Evolutionary conservation across 2,797 vertebrate genomes (phyloP), one percentile per base, ranked within the genome.

Genomic region (Malacoraja senta): DNA sequence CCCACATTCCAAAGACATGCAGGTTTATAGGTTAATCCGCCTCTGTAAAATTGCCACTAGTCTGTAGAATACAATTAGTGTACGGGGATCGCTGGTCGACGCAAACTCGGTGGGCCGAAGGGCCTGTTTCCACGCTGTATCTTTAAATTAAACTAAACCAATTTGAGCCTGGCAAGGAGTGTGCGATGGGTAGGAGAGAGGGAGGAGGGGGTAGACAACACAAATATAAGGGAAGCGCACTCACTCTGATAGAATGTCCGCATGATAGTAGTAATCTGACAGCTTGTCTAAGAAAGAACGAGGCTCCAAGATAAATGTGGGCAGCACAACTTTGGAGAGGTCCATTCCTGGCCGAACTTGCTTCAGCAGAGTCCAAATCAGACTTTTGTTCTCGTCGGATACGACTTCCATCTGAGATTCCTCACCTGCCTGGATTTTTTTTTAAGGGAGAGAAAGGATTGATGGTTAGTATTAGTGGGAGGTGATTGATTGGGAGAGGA

Each of bases 281-380:
- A 99, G 97, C 95, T 99, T 99, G 96, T 99, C 99, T 95, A 99
- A 95, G 94, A 99, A 99, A 94, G 98, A 99, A 78, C 98, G 96
- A 0, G 98, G 98, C 94, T 99, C 99, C 96, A 99, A 97, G 95
- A 99, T 99, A 96, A 99, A 99, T 0, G 99, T 99, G 93, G 99
- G 99, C 94, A 99, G 96, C 68, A 99, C 99, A 94, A 99, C 98
- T 95, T 99, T 99, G 94, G 99, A 99, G 90, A 99, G 97, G 93
- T 99, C 98, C 98, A 99, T 99, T 93, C 98, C 99, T 0, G 99
- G 99, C 0, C 99, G 97, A 9, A 99, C 98, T 96, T 99, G 99
- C 95, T 99, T 99, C 95, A 99, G 94, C 32, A 99, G 94, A 0
- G 98, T 99, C 98, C 99, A 99, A 94, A 99, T 99, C 93, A 99